Percentiles rank a stretch among this genome's conserved stretches.
phyloP scores from a whole-genome alignment of 2,113 vertebrate species.

The Furnarius figulus region DNA sequence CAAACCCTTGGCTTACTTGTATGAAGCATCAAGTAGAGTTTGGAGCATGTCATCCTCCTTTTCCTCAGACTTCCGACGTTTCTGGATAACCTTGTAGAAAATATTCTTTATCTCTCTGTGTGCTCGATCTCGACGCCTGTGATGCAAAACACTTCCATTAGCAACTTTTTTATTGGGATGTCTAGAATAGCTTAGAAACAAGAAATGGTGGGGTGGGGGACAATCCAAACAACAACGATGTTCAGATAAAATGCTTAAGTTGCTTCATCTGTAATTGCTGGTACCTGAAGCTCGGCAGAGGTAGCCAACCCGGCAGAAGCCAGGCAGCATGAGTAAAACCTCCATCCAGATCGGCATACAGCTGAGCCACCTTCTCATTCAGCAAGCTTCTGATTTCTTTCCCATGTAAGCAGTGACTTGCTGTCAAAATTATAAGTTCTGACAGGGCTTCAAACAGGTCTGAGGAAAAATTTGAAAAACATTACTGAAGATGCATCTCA shows the following conservation, averaged over 20 bases:
- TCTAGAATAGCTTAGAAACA: neutral
- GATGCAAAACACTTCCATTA: neutral
- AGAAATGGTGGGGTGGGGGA: neutral
- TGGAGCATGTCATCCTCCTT: constrained; percentile 92
- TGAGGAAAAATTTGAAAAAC: constrained; percentile 28
- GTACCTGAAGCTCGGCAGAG: constrained; percentile 97
- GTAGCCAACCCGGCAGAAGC: constrained; percentile 94
- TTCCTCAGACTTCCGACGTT: constrained; percentile 81
- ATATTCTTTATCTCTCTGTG: constrained; percentile 92
- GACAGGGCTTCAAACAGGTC: constrained; percentile 94
- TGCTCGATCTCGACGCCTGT: constrained; percentile 89
- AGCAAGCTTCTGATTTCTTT: constrained; percentile 90
- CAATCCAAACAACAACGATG: neutral
- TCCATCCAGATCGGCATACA: constrained; percentile 93
- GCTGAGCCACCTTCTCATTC: constrained; percentile 88
- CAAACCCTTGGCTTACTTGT: constrained; percentile 83
- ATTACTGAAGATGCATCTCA: neutral
- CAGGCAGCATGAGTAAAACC: constrained; percentile 94
- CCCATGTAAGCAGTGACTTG: constrained; percentile 94
- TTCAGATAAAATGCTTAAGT: neutral
- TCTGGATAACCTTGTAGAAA: constrained; percentile 91
- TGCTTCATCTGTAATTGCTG: neutral
- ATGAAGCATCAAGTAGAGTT: constrained; percentile 91
- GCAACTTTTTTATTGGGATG: neutral
- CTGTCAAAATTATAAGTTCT: constrained; percentile 96